Evolutionary conservation across 37 sponge, comb jelly and placozoan species (phyloP).

Genomic region (Cliona cf. orientalis): DNA sequence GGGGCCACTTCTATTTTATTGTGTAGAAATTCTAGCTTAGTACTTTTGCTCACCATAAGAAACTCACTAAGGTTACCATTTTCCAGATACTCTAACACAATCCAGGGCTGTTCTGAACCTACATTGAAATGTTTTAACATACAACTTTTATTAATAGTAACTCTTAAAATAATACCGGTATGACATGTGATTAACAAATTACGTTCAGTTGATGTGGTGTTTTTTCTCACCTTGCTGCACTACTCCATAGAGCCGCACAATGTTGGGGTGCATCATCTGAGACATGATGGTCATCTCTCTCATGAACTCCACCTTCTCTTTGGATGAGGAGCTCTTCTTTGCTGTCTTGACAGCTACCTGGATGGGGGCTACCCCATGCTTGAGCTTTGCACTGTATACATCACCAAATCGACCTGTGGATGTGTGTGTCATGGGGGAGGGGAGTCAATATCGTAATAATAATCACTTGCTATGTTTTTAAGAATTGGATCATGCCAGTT

Average conservation of each 20-base stretch:
- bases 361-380: neutral
- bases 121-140: neutral
- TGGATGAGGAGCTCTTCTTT: conserved; percentile 13
- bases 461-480: too few relatives aligned
- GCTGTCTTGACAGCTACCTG: conserved; percentile 63
- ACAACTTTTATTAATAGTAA: neutral
- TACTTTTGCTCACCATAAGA: conserved; percentile 35
- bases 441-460: too few relatives aligned
- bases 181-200: too few relatives aligned
- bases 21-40: too few relatives aligned
- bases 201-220: too few relatives aligned
- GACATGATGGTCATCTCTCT: conserved; percentile 62
- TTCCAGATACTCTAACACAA: conserved; percentile 75
- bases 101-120: conserved; percentile 5
- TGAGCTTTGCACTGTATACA: conserved; percentile 44
- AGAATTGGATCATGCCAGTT: too few relatives aligned
- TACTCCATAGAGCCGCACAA: conserved; percentile 59
- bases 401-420: conserved; percentile 72
- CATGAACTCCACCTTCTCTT: conserved; percentile 3
- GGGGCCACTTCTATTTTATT: too few relatives aligned
- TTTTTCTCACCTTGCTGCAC: conserved; percentile 25
- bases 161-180: too few relatives aligned
- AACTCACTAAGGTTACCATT: conserved; percentile 69
- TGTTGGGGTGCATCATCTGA: conserved; percentile 56
- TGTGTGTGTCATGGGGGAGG: too few relatives aligned